Percentiles rank a stretch among this genome's conserved stretches.
Evolutionary conservation across 2,888 invertebrate species (phyloP).

Genomic region (Neoscelio sp.): DNA sequence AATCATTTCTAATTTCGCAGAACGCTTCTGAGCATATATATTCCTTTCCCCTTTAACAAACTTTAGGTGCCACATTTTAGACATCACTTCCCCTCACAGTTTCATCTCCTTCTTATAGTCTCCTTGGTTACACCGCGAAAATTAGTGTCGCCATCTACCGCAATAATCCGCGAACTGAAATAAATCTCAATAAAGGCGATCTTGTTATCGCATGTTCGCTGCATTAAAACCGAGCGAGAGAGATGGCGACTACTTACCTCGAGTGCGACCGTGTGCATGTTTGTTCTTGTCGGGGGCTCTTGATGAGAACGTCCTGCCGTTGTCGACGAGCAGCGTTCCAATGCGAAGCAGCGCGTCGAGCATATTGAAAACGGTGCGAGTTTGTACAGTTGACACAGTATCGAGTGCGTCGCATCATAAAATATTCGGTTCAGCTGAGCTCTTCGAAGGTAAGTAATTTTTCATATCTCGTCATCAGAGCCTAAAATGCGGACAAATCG

Average conservation of each 20-base stretch:
- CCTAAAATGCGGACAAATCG: constrained; percentile 23
- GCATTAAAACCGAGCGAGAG: constrained; percentile 19
- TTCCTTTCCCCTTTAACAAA: too few species aligned
- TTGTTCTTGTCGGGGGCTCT: constrained; percentile 36
- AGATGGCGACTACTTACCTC: constrained; percentile 52
- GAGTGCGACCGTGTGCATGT: constrained; percentile 40
- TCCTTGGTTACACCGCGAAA: too few species aligned
- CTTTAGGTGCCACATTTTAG: too few species aligned
- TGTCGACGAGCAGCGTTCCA: constrained; percentile 27
- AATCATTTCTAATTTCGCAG: too few species aligned
- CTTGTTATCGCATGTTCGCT: too few species aligned
- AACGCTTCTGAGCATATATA: too few species aligned
- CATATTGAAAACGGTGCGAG: constrained; percentile 46
- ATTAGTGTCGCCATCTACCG: too few species aligned
- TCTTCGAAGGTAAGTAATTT: constrained; percentile 42
- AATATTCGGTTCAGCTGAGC: constrained; percentile 37
- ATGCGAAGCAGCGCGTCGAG: constrained; percentile 26
- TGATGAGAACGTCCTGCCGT: constrained; percentile 37
- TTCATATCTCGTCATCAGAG: constrained; percentile 48
- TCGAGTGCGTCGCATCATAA: constrained; percentile 42
- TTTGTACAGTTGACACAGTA: constrained; percentile 49
- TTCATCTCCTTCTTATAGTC: too few species aligned
- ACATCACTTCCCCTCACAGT: too few species aligned
- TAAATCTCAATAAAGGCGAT: too few species aligned
- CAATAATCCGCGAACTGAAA: too few species aligned